phyloP scores from a whole-genome alignment of 2,888 invertebrate genomes.

The Patella pellucida region DNA sequence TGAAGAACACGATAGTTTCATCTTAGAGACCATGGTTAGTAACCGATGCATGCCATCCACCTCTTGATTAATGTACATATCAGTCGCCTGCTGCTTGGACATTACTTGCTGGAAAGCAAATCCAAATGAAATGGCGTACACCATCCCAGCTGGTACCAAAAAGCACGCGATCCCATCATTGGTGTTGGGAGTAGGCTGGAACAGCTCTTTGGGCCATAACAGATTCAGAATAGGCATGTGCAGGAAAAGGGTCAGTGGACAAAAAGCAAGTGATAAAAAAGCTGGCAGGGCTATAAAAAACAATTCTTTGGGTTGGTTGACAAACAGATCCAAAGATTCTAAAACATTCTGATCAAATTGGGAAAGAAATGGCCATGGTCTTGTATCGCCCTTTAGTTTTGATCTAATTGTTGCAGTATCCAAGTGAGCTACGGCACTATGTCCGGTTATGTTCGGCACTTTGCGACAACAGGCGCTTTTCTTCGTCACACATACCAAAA shows the following conservation, averaged over 20 bases:
- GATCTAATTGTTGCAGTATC: neutral
- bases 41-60: slow-evolving; percentile 50
- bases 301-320: slow-evolving; percentile 34
- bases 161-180: slow-evolving; percentile 60
- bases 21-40: slow-evolving; percentile 45
- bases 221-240: slow-evolving; percentile 38
- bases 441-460: neutral
- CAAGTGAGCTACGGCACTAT: neutral
- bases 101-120: slow-evolving; percentile 56
- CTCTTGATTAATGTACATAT: slow-evolving; percentile 43
- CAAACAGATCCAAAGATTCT: neutral
- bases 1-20: slow-evolving; percentile 31
- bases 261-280: slow-evolving; percentile 44
- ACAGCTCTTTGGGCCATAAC: slow-evolving; percentile 41
- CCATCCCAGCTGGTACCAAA: slow-evolving; percentile 55
- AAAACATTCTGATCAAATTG: neutral
- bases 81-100: slow-evolving; percentile 43
- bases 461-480: neutral
- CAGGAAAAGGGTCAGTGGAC: slow-evolving; percentile 47
- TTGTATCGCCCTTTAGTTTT: neutral
- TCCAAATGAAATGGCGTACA: slow-evolving; percentile 58
- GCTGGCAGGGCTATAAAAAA: slow-evolving; percentile 42
- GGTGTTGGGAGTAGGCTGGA: slow-evolving; percentile 41
- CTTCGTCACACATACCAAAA: neutral
- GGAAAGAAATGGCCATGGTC: neutral